A percentile compares a stretch with the other conserved stretches of the same genome.
Evolutionary conservation across 2,113 vertebrate species (phyloP).

Genomic region (Pollimyrus isidori): DNA sequence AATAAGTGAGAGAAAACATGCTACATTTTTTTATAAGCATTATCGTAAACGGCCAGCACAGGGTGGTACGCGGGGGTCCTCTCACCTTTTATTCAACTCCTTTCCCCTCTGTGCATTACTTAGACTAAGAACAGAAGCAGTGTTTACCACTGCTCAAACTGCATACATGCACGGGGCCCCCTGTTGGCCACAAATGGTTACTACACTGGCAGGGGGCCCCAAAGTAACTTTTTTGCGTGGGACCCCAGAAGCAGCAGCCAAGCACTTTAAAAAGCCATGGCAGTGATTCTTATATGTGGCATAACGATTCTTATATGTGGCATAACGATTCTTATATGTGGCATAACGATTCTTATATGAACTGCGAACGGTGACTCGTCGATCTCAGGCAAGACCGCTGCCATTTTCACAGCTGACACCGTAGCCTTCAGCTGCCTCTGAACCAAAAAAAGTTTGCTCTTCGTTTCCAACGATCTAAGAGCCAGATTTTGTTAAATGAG

Average conservation of each 20-base stretch:
- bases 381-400: not conserved
- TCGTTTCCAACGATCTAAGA: not conserved
- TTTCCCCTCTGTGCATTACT: slow-evolving; percentile 33
- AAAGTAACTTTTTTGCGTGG: not conserved
- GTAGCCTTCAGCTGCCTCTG: not conserved
- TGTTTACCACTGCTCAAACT: not conserved
- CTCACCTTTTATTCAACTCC: slow-evolving; percentile 6
- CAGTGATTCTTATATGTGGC: too few relatives aligned
- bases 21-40: not conserved
- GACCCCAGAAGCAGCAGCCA: not conserved
- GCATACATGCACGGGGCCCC: not conserved
- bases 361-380: not conserved
- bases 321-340: too few relatives aligned
- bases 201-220: not conserved
- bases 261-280: too few relatives aligned
- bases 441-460: not conserved
- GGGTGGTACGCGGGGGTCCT: not conserved
- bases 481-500: not conserved
- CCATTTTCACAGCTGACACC: not conserved
- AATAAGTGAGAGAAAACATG: not conserved
- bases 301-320: not conserved
- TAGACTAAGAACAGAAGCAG: not conserved
- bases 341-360: not conserved
- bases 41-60: not conserved
- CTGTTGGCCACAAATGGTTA: not conserved